These are phyloP conservation scores for Conger conger DNA, from an alignment of 2,113 vertebrate genomes.

Conservation along the genomic window DNA sequence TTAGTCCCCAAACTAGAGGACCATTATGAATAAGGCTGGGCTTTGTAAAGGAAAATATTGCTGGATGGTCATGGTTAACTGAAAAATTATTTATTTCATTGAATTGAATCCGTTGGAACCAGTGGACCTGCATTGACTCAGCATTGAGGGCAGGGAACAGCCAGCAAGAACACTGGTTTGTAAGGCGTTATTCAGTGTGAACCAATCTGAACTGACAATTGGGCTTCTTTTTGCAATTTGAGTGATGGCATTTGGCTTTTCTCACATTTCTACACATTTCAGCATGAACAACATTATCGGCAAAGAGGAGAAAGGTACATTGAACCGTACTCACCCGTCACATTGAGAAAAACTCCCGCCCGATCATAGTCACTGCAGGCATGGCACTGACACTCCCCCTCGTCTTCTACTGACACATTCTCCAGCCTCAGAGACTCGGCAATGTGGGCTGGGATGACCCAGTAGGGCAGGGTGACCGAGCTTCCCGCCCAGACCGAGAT, in stretches of 20 bases:
- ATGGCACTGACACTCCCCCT: slow-evolving; percentile 49
- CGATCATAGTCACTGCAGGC: slow-evolving; percentile 50
- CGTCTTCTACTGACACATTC: slow-evolving; percentile 43
- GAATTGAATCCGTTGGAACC: slow-evolving; percentile 24
- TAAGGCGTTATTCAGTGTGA: too few species aligned
- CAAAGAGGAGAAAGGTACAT: neutral
- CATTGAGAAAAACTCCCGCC: neutral
- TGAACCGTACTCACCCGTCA: slow-evolving; percentile 54
- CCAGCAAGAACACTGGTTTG: too few species aligned
- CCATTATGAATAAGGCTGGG: too few species aligned
- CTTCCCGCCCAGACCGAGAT: neutral
- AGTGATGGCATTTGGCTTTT: too few species aligned
- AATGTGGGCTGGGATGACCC: slow-evolving; percentile 44
- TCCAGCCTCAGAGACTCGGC: slow-evolving; percentile 53
- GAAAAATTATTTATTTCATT: slow-evolving; percentile 15
- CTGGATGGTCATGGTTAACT: too few species aligned
- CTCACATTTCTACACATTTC: neutral
- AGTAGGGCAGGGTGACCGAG: slow-evolving; percentile 51
- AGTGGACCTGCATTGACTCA: slow-evolving; percentile 52
- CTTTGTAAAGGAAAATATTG: too few species aligned
- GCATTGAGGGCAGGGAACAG: slow-evolving; percentile 45
- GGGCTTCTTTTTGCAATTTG: too few species aligned
- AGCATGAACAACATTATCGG: neutral
- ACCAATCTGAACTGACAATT: too few species aligned
- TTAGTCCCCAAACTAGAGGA: too few species aligned